Evolutionary conservation across 1,140 invertebrate species (phyloP), one percentile per base, ranked within the genome.

Genomic region (Ctenoplectra terminalis): DNA sequence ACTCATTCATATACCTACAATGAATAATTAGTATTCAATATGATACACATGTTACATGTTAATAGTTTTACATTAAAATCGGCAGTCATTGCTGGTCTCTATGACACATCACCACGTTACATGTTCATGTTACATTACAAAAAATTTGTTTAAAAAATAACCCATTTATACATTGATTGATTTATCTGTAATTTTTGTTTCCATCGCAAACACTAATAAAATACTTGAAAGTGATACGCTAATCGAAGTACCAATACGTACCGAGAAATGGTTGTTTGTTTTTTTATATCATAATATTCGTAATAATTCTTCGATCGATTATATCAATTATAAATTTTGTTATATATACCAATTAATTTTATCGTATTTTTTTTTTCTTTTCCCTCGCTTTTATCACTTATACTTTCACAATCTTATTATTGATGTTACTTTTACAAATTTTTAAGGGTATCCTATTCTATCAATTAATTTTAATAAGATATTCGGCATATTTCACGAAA

Each of bases 1-100:
- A 87, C 61, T 79, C 83, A 79, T 82, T 87, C 87, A 78, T 83
- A 82, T 87, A 87, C 83, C 79, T 88, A 88, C 78, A 87, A 84
- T 79, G 86, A 80, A 79, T 89, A 88, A 89, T 88, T 89, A 89
- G 79, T 89, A 89, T 85, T 89, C 80, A 82, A 86, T 85, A 88
- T 88, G 85, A 87, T 89, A 89, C 82, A 88, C 80, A 88, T 87
- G 82, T 87, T 88, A 89, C 69, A 82, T 72, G 82, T 89, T 89
- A 88, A 87, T 81, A 87, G 78, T 71, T 89, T 89, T 89, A 89
- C 81, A 85, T 72, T 89, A 85, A 89, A 86, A 83, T 89, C 87
- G 88, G 88, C 88, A 89, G 88, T 89, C 87, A 84, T 86, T 78
- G 88, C 88, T 89, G 88, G 88, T 89, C 88, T 89, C 87, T 89